Evolutionary conservation across 2,797 vertebrate genomes (phyloP).

Genomic region (Neomorphus geoffroyi): DNA sequence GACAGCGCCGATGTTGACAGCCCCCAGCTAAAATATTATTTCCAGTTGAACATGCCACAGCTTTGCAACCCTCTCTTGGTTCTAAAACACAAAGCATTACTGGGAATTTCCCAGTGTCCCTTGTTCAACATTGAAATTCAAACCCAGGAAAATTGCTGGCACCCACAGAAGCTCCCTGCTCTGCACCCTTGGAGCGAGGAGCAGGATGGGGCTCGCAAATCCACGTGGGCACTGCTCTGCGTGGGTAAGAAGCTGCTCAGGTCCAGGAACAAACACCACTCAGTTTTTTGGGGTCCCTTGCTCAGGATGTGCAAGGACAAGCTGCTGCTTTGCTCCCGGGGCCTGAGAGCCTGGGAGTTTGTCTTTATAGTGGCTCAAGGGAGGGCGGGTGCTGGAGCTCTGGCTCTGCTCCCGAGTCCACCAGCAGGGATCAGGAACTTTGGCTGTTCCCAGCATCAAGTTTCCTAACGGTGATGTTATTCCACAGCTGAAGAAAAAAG

Average conservation of each 20-base stretch:
- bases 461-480: neutral
- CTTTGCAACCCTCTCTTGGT: neutral
- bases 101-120: neutral
- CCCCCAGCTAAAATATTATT: neutral
- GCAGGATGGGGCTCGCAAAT: neutral
- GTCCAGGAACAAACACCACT: neutral
- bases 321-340: rapidly evolving
- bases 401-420: rapidly evolving
- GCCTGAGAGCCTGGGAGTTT: neutral
- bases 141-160: neutral
- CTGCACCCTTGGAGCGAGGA: rapidly evolving
- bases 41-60: rapidly evolving
- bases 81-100: neutral
- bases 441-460: neutral
- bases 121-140: neutral
- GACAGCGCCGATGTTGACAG: rapidly evolving
- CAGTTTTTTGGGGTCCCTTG: rapidly evolving
- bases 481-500: neutral
- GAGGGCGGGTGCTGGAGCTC: neutral
- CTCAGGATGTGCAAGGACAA: rapidly evolving
- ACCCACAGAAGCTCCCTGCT: neutral
- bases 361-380: neutral
- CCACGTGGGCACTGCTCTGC: neutral
- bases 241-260: neutral
- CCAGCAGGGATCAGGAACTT: neutral